Base-by-base conservation (phyloP, 1,140 invertebrate genomes). In the Anoplolepis gracilipes region DNA sequence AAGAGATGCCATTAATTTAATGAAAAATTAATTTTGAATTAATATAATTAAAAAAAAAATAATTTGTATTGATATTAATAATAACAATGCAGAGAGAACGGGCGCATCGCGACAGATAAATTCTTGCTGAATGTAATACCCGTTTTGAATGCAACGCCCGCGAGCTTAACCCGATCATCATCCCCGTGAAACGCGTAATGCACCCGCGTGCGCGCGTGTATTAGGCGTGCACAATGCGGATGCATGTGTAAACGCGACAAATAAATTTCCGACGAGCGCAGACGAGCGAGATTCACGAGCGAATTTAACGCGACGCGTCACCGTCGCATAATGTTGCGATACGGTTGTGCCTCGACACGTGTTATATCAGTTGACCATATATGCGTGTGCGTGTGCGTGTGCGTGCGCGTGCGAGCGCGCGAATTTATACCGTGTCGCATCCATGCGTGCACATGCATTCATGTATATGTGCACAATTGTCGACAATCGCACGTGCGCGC, bases 211-310 rank as follows among this genome's bases (percentile, higher is more conserved):
- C 77, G 77, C 46, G 46, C 62, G 77, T 55, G 77, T 64, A 69
- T 81, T 81, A 70, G 46, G 77, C 64, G 53, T 42, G 25, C 30
- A 81, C 77, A 81, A 81, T 69, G 49, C 64, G 36, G 39, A 59
- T 39, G 77, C 77, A 42, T 30, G 64, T 81, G 64, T 81, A 70
- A 81, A 70, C 49, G 77, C 64, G 77, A 81, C 77, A 81, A 81
- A 81, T 81, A 81, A 81, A 81, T 81, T 81, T 81, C 77, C 77
- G 77, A 81, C 76, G 61, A 78, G 76, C 76, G 61, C 61, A n/a
- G 75, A 78, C 77, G 62, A 36, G 76, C 76, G 77, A 57, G 69
- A 81, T 81, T 33, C 77, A 67, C 30, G 62, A 49, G 46, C 67
- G 77, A 81, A 81, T 81, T 81, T 81, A 81, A 67, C 77, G 77